Evolutionary conservation across 2,888 invertebrate genomes (phyloP).

Genomic region (Gisinianus flammeolus): DNA sequence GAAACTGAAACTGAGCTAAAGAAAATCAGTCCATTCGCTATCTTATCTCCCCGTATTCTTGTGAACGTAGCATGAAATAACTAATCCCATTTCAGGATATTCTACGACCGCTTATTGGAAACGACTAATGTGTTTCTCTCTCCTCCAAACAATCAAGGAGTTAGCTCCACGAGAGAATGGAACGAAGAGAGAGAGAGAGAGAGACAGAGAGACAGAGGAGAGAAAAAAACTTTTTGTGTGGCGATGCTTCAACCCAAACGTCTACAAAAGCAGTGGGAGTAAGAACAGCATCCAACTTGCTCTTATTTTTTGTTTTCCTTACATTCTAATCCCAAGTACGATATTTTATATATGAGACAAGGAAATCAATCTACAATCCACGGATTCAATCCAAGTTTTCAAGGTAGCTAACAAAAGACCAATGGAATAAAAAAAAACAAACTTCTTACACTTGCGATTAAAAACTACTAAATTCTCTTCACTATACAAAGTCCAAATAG

Average conservation of each 20-base stretch:
- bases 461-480: too few relatives aligned
- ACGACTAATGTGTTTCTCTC: not conserved
- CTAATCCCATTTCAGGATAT: slow-evolving; percentile 12
- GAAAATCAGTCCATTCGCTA: not conserved
- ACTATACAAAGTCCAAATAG: too few relatives aligned
- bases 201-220: too few relatives aligned
- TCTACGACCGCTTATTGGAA: not conserved
- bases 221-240: not conserved
- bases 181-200: too few relatives aligned
- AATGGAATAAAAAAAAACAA: not conserved
- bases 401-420: not conserved
- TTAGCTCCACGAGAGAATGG: too few relatives aligned
- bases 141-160: too few relatives aligned
- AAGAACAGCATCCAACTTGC: not conserved
- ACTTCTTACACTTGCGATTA: not conserved
- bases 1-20: not conserved
- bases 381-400: not conserved
- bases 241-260: too few relatives aligned
- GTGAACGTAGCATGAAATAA: slow-evolving; percentile 23
- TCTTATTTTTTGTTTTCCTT: not conserved
- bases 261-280: too few relatives aligned
- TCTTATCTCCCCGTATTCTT: not conserved
- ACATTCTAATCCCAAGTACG: not conserved
- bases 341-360: not conserved
- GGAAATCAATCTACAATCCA: not conserved